These are phyloP conservation scores for Brachypodius melanocephalos DNA, from an alignment of 2,113 vertebrate genomes.

Conservation along the genomic window DNA sequence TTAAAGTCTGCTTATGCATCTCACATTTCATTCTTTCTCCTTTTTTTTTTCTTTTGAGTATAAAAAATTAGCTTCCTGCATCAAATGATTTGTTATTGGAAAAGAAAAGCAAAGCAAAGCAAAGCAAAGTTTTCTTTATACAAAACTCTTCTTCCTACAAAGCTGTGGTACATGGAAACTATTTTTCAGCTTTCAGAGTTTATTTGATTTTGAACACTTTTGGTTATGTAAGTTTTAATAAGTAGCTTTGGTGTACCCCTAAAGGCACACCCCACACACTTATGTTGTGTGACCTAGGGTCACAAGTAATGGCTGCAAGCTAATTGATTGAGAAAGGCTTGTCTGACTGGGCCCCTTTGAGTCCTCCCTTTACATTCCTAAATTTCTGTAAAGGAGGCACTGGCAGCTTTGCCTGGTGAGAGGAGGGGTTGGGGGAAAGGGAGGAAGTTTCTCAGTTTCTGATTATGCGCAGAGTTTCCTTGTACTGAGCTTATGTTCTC, in stretches of 20 bases:
- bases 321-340: slow-evolving; percentile 94
- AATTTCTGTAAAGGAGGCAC: slow-evolving; percentile 83
- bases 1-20: background rate
- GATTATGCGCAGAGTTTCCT: slow-evolving; percentile 89
- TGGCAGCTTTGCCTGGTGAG: slow-evolving; percentile 76
- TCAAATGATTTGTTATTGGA: background rate
- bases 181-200: slow-evolving; percentile 13
- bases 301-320: slow-evolving; percentile 89
- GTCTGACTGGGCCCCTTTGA: slow-evolving; percentile 91
- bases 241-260: slow-evolving; percentile 71
- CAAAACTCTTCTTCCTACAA: background rate
- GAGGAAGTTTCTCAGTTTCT: slow-evolving; percentile 84
- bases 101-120: background rate
- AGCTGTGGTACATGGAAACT: background rate
- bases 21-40: background rate
- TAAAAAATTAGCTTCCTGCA: background rate
- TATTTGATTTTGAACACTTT: slow-evolving; percentile 51
- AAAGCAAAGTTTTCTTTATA: background rate
- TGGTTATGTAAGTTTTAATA: slow-evolving; percentile 74
- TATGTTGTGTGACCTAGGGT: slow-evolving; percentile 86
- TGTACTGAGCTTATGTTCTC: slow-evolving; percentile 80
- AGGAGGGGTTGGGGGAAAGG: slow-evolving; percentile 75
- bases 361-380: slow-evolving; percentile 93
- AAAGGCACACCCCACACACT: slow-evolving; percentile 83
- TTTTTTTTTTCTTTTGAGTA: background rate